Evolutionary conservation across 2,888 invertebrate species (phyloP), one percentile per base, ranked within the genome.

Genomic region (Ellobium chinense): DNA sequence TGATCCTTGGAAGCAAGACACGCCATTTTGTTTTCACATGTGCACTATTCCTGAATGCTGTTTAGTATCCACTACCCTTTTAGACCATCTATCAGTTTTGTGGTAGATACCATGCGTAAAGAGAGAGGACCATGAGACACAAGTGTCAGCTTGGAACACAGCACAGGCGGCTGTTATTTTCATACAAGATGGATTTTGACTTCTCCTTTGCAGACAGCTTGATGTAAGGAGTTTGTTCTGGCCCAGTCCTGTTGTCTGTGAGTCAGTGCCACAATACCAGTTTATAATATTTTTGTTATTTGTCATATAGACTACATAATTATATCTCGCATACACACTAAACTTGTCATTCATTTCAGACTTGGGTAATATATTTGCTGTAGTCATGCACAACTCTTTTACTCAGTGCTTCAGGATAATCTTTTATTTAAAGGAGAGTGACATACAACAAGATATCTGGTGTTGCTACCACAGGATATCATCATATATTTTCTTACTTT

Each of bases 121-220:
- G 63, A 39, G 39, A 37, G 29, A 74, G 31, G 74, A 74, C 69
- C 78, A 78, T 78, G 78, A 69, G 54, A 70, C 69, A 60, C 31
- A 78, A 62, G 78, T 78, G 69, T n/a, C 31, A 62, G 24, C 18
- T 78, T 24, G 7, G 34, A 46, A 21, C 46, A 62, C 58, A 60
- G 46, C 56, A 70, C 62, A 56, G 36, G 69, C 60, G 77, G 62
- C 31, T 56, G 36, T 60, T 70, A 62, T 70, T 70, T 27, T 62
- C n/a, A 34, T 27, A 31, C 70, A 60, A 24, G 36, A 72, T 72
- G 72, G 78, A 72, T 65, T 78, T 78, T 56, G 72, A 78, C 54
- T 72, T 78, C 65, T 77, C 77, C 27, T 72, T 78, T 65, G 72
- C 72, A 36, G 78, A 78, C 56, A 72, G 56, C 46, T 56, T 72